Base-by-base conservation (phyloP, 2,888 invertebrate species). In the Leuctra nigra region DNA sequence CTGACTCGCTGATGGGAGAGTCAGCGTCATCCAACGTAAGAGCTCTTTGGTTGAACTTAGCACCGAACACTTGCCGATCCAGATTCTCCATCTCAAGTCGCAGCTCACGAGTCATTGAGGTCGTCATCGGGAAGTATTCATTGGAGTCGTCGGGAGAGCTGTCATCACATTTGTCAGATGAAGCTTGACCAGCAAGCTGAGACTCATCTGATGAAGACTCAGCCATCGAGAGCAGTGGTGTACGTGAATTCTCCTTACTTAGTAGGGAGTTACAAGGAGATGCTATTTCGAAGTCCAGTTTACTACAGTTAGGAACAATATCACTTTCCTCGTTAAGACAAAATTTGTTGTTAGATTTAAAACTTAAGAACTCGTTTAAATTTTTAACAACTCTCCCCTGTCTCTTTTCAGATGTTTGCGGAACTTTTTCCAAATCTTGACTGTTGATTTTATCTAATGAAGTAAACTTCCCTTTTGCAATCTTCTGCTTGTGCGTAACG, bases 91-190 rank as follows among this genome's bases (percentile, higher is more conserved):
- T 70, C 70, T 91, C 91, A 48, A 91, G 76, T 64, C 86, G 79
- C 65, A 91, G 72, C 69, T 91, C 91, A 65, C 89, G 79, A 1
- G 91, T 91, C 75, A 91, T 87, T 2, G 91, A 88, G 3, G 89
- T 91, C 1, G 89, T 88, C 84, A 92, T 86, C 2, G 91, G 90
- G 67, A 87, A 87, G 69, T 90, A 91, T 67, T 87, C 87, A 64
- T 87, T 85, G 1, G 86, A 84, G 69, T 90, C 88, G 64, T 89
- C 88, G 0, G 87, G 87, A 61, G 88, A 88, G 63, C 80, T 81
- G 48, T 81, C 81, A 57, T 82, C 81, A 16, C 18, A 46, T 6
- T 22, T 11, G 2, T 16, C 16, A 2, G 35, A 18, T 24, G 44
- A 29, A n/a, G 29, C 20, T 6, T 16, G 13, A 7, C 29, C 54